Base-by-base conservation (phyloP, 2,797 vertebrate species). In the Synaphobranchus kaupii region DNA sequence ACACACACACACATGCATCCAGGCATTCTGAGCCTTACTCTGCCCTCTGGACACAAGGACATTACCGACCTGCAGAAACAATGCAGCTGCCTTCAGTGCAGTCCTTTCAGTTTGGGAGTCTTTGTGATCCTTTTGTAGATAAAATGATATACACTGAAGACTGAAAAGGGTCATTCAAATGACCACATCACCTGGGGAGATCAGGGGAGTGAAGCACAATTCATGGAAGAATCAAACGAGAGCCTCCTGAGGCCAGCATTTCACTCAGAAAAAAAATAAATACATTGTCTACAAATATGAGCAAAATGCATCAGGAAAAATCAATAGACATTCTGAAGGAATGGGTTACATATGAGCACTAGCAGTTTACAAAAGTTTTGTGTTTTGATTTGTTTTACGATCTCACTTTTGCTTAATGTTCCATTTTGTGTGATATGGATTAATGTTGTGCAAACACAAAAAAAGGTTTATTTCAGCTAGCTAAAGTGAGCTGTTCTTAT, bases 351-450 rank as follows among this genome's bases (percentile, higher is more conserved):
- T 80, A 39, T 73, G 84, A 86, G 52, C 54, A 76, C 52, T 31
- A 73, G 71, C 39, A 78, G 25, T 48, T 60, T 76, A 83, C 56
- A 50, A 50, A 63, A 28, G 80, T 82, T 28, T 82, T 44, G 22
- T 3, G 25, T 9, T 20, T 50, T 83, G n/a, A 52, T 83, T 68
- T 50, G 25, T 68, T 68, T 87, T 25, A 81, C 10, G 39, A 3
- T n/a, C n/a, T 15, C 82, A 10, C 39, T 63, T 12, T 82, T 48
- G 44, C n/a, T 81, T 17, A 34, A 50, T 82, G 58, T 83, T 66
- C 48, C 39, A 83, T 60, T 58, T 60, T 86, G 85, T 63, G 66
- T 86, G 20, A 52, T 82, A 3, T 50, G 22, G 20, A 50, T 50
- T 83, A 48, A 22, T 47, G 28, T 78, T 44, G 39, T 78, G 20